Percentiles rank a stretch among this genome's conserved stretches.
Conservation (phyloP, 1,140 invertebrate genomes). For the Brachionus asplanchnoidis region DNA sequence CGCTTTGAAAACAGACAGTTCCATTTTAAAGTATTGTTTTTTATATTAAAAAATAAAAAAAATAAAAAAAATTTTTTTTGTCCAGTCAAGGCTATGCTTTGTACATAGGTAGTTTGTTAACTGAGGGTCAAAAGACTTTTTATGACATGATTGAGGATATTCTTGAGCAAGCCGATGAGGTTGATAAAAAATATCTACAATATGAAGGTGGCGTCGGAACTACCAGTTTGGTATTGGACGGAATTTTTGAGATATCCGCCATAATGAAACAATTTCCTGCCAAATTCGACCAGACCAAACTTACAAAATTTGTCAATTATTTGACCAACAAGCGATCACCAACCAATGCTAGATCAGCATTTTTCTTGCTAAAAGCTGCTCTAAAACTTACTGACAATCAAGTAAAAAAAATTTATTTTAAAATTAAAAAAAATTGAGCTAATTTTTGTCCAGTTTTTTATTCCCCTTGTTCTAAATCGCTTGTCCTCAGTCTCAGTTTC, state of each 20-base stretch:
- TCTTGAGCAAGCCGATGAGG: conserved; percentile 87
- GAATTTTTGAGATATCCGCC: conserved; percentile 68
- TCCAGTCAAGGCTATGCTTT: conserved; percentile 76
- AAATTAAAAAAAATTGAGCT: not conserved
- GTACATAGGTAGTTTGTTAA: conserved; percentile 67
- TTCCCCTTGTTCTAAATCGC: conserved; percentile 29
- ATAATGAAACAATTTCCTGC: conserved; percentile 67
- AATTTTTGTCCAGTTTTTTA: not conserved
- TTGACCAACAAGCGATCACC: conserved; percentile 56
- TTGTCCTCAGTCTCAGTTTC: not conserved
- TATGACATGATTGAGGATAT: conserved; percentile 79
- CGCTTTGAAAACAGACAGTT: conserved; percentile 35
- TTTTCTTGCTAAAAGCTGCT: not conserved
- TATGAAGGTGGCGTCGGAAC: conserved; percentile 81
- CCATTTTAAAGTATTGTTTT: conserved; percentile 27
- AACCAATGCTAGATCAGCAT: conserved; percentile 61
- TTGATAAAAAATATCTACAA: conserved; percentile 73
- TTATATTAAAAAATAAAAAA: not conserved
- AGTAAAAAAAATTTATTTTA: not conserved
- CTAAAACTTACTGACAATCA: not conserved
- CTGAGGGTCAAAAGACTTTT: conserved; percentile 63
- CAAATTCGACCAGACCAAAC: conserved; percentile 64
- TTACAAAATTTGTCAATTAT: conserved; percentile 83
- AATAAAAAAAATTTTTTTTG: conserved; percentile 36
- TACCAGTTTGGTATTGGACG: conserved; percentile 67